A percentile compares a stretch with the other conserved stretches of the same genome.
phyloP scores from a whole-genome alignment of 2,797 vertebrate genomes.

The Anguilla pacifica region DNA sequence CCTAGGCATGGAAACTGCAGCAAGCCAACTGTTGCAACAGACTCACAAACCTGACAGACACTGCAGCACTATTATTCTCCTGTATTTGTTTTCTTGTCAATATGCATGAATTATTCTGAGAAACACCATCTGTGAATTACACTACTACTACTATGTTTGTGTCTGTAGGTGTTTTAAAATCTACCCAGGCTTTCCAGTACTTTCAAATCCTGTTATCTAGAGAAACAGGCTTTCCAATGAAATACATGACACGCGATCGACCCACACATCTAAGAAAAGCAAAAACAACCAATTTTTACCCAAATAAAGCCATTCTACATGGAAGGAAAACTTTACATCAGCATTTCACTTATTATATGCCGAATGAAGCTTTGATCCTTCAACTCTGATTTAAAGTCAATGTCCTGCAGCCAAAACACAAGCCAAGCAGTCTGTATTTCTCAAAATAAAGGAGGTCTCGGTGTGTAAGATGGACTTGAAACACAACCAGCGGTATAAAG shows the following conservation, averaged over 20 bases:
- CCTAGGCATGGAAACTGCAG: constrained; percentile 17
- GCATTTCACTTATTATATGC: constrained; percentile 44
- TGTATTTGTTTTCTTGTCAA: not conserved
- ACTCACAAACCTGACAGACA: not conserved
- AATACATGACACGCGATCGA: not conserved
- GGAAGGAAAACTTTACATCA: constrained; percentile 42
- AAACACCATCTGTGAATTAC: not conserved
- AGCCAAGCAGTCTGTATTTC: not conserved
- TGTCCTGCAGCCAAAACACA: constrained; percentile 34
- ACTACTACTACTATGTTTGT: not conserved
- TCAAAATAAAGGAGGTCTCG: constrained; percentile 27
- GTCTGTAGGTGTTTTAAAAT: not conserved
- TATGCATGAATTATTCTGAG: not conserved
- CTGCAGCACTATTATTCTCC: not conserved
- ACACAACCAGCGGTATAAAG: constrained; percentile 13
- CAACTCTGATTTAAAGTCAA: constrained; percentile 51
- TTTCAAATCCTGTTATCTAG: not conserved
- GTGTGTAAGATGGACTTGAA: not conserved
- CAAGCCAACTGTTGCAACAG: constrained; percentile 13
- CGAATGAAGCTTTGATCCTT: constrained; percentile 42
- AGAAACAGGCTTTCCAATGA: not conserved
- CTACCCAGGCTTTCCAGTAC: not conserved
- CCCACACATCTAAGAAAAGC: constrained; percentile 17
- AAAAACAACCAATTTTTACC: constrained; percentile 30
- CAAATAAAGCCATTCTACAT: constrained; percentile 36